These are phyloP conservation scores for Macroramphosus scolopax DNA, from an alignment of 2,797 vertebrate species.

Conservation along the genomic window DNA sequence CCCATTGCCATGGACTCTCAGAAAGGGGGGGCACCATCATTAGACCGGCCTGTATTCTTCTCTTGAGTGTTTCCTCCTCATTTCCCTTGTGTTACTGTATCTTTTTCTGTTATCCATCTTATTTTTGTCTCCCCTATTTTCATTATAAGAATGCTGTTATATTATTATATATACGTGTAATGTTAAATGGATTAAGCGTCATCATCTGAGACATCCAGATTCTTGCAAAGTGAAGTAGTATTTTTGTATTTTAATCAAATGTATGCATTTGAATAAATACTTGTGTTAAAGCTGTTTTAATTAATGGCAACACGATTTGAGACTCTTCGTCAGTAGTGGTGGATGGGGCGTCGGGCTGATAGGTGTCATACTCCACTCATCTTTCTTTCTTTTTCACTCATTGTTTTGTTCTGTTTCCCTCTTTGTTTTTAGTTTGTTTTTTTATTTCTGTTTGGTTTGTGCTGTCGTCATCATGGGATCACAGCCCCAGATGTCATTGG, in stretches of 20 bases:
- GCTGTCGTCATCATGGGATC: slow-evolving; percentile 80
- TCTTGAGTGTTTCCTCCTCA: slow-evolving; percentile 54
- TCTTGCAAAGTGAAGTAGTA: neutral
- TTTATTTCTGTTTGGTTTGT: slow-evolving; percentile 76
- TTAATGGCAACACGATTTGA: neutral
- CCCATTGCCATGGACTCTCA: slow-evolving; percentile 67
- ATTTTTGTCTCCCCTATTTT: slow-evolving; percentile 44
- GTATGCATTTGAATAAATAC: no score
- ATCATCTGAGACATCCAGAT: neutral
- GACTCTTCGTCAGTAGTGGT: neutral
- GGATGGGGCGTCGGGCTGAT: slow-evolving; percentile 27
- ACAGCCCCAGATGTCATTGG: slow-evolving; percentile 85
- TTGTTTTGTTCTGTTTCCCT: slow-evolving; percentile 65
- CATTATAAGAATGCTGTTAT: slow-evolving; percentile 38
- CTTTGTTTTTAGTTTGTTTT: slow-evolving; percentile 72
- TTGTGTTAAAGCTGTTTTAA: slow-evolving; percentile 1
- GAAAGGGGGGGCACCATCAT: slow-evolving; percentile 73
- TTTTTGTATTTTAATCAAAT: no score
- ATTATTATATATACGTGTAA: slow-evolving; percentile 25
- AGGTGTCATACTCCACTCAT: slow-evolving; percentile 64
- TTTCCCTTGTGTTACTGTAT: slow-evolving; percentile 59
- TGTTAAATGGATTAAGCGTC: slow-evolving; percentile 13
- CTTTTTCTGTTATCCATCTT: slow-evolving; percentile 64
- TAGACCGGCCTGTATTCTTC: slow-evolving; percentile 68
- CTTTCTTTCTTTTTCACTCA: slow-evolving; percentile 69